These are phyloP conservation scores for Subacronicta megacephala DNA, from an alignment of 2,888 invertebrate species.

Conservation along the genomic window DNA sequence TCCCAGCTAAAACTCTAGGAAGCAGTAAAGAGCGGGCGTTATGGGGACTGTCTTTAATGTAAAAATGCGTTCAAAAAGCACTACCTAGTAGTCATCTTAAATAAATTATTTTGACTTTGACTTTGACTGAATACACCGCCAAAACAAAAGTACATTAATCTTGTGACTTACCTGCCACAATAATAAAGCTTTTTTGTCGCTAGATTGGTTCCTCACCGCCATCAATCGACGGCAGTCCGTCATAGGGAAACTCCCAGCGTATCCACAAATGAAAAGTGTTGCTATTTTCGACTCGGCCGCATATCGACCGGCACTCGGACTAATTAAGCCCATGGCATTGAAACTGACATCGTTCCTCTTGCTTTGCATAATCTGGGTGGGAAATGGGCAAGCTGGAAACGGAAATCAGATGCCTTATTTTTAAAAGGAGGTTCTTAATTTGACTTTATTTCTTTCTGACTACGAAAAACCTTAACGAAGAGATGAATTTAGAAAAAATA, in stretches of 20 bases:
- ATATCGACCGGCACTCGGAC: conserved; percentile 50
- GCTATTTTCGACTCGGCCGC: conserved; percentile 40
- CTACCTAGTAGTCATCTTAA: no score
- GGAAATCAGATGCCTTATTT: background rate
- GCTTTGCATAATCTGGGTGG: conserved; percentile 32
- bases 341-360: conserved; percentile 20
- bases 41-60: no score
- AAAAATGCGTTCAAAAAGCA: no score
- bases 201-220: background rate
- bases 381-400: conserved; percentile 2
- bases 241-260: conserved; percentile 39
- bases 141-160: no score
- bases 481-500: no score
- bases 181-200: conserved; percentile 9
- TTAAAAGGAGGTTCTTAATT: background rate
- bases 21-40: no score
- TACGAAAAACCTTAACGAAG: no score
- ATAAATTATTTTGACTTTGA: no score
- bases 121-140: no score
- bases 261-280: conserved; percentile 46
- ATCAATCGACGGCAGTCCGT: conserved; percentile 25
- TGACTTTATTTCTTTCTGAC: no score
- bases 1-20: no score
- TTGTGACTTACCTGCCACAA: conserved; percentile 29
- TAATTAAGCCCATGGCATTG: conserved; percentile 55